A percentile compares a stretch with the other conserved stretches of the same genome.
phyloP scores from a whole-genome alignment of 2,797 vertebrate species.

The Phrynocephalus forsythii region DNA sequence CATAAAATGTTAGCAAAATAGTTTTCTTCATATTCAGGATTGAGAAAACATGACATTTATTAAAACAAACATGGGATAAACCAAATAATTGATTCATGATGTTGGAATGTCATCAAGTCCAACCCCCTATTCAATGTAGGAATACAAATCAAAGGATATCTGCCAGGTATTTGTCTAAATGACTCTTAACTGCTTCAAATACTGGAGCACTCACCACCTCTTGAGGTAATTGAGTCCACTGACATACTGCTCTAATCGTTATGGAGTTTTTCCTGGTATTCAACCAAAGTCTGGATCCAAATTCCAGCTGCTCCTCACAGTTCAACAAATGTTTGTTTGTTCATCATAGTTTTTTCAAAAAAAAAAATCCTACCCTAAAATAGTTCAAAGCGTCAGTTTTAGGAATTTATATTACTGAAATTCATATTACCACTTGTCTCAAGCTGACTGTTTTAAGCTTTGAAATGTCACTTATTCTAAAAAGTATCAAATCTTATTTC shows the following conservation, averaged over 20 bases:
- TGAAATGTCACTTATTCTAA: conserved; percentile 54
- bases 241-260: no score
- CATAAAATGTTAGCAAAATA: background rate
- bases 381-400: conserved; percentile 57
- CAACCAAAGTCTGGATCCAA: no score
- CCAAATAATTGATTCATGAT: background rate
- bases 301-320: background rate
- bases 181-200: no score
- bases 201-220: no score
- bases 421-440: conserved; percentile 44
- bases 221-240: no score
- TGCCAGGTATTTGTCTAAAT: no score
- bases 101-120: no score
- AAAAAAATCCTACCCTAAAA: conserved; percentile 53
- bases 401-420: conserved; percentile 39
- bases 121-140: no score
- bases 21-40: background rate
- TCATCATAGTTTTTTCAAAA: conserved; percentile 56
- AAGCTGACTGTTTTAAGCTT: conserved; percentile 45
- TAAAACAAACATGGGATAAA: background rate
- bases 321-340: conserved; percentile 26
- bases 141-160: no score
- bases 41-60: background rate
- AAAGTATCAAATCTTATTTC: conserved; percentile 19
- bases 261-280: no score